These are phyloP conservation scores for Polydrusus tereticollis DNA, from an alignment of 2,888 invertebrate species.

Conservation along the genomic window DNA sequence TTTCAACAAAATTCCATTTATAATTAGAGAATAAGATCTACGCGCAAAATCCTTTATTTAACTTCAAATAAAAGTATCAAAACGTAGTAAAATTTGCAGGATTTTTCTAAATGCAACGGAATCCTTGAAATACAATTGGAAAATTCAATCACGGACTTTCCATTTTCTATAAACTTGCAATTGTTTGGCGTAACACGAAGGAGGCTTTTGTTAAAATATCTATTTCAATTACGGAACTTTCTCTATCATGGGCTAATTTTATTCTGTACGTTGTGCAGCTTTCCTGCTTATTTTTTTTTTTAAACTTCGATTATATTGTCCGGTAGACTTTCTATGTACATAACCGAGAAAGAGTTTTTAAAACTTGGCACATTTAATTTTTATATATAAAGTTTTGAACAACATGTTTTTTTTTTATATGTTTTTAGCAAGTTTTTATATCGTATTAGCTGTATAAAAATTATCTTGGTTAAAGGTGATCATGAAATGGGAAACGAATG, in stretches of 20 bases:
- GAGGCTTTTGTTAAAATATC: constrained; percentile 50
- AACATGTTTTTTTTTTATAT: too few species aligned
- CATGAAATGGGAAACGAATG: too few species aligned
- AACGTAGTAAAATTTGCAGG: constrained; percentile 23
- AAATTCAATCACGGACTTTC: constrained; percentile 46
- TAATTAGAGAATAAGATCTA: not conserved
- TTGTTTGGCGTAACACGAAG: constrained; percentile 52
- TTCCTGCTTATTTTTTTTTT: constrained; percentile 17
- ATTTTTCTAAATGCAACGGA: constrained; percentile 41
- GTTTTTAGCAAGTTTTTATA: too few species aligned
- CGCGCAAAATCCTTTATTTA: not conserved
- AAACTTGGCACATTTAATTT: not conserved
- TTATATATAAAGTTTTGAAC: not conserved
- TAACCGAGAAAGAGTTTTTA: not conserved
- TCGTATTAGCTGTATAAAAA: too few species aligned
- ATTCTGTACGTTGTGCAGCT: constrained; percentile 30
- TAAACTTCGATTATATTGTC: constrained; percentile 31
- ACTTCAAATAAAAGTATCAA: not conserved
- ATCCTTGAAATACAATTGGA: constrained; percentile 35
- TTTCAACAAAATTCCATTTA: too few species aligned
- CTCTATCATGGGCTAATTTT: constrained; percentile 44
- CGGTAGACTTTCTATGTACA: constrained; percentile 4
- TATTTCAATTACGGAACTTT: constrained; percentile 51
- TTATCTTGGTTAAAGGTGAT: too few species aligned
- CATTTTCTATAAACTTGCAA: constrained; percentile 52